These are phyloP conservation scores for Isoperla grammatica DNA, from an alignment of 2,888 invertebrate species.

Conservation along the genomic window DNA sequence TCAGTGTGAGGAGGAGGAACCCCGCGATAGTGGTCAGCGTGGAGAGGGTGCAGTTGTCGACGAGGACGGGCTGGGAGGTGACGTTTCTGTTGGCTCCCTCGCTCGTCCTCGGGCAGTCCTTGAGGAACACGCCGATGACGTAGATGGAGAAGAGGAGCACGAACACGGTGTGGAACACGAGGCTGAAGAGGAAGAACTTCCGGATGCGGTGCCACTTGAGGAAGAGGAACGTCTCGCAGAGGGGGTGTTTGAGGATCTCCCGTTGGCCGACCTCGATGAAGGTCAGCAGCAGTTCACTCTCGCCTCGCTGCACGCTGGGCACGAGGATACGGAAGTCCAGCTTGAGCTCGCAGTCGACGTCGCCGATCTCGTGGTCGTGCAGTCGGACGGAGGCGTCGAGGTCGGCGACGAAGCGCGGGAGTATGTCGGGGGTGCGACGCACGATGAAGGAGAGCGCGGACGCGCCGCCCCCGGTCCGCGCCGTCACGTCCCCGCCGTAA, in stretches of 20 bases:
- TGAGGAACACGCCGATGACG: slow-evolving; percentile 54
- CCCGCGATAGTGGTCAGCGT: slow-evolving; percentile 40
- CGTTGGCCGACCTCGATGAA: slow-evolving; percentile 76
- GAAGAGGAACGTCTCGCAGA: slow-evolving; percentile 78
- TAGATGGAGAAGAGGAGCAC: slow-evolving; percentile 69
- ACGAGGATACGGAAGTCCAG: slow-evolving; percentile 51
- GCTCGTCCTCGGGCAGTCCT: slow-evolving; percentile 3
- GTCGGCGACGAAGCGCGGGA: slow-evolving; percentile 63
- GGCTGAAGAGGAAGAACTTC: slow-evolving; percentile 73
- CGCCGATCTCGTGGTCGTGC: slow-evolving; percentile 78
- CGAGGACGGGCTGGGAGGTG: neutral
- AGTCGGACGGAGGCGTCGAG: slow-evolving; percentile 70
- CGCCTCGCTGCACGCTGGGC: slow-evolving; percentile 51
- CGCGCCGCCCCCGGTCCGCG: slow-evolving; percentile 72
- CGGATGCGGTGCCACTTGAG: slow-evolving; percentile 78
- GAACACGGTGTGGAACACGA: slow-evolving; percentile 70
- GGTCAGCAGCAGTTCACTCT: slow-evolving; percentile 63
- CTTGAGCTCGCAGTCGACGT: slow-evolving; percentile 78
- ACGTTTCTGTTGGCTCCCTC: too few relatives aligned
- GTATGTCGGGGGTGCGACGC: slow-evolving; percentile 75
- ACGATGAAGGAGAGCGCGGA: slow-evolving; percentile 77
- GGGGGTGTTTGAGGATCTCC: slow-evolving; percentile 73
- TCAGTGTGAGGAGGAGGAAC: slow-evolving; percentile 42
- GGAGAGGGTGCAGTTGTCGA: neutral
- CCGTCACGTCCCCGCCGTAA: slow-evolving; percentile 76